phyloP scores from a whole-genome alignment of 1,140 invertebrate species.

The Trigoniulus corallinus region DNA sequence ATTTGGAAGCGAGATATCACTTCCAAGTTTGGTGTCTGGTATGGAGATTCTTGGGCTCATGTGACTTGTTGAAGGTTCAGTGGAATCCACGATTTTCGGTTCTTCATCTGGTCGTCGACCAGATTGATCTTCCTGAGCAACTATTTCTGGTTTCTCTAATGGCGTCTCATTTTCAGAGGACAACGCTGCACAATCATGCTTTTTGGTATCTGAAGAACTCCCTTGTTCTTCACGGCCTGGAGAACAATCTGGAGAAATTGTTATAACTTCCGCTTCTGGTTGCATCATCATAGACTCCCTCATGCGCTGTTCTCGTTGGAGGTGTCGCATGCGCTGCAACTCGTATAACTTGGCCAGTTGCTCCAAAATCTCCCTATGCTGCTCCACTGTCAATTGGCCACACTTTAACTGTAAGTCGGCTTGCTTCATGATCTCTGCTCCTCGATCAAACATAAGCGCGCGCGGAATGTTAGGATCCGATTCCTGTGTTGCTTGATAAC shows the following conservation, averaged over 20 bases:
- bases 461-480: background rate
- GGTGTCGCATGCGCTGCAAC: conserved; percentile 51
- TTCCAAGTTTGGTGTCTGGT: no score
- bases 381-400: conserved; percentile 53
- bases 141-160: background rate
- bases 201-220: conserved; percentile 1
- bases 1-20: no score
- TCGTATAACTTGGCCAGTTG: conserved; percentile 53
- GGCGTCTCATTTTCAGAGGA: background rate
- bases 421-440: conserved; percentile 46
- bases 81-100: background rate
- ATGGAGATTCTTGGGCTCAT: no score
- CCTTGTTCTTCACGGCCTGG: background rate
- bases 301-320: conserved; percentile 3
- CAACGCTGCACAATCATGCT: background rate
- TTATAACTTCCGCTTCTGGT: background rate
- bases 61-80: background rate
- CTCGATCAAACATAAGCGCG: conserved; percentile 2
- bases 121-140: background rate
- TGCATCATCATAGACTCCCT: background rate
- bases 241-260: background rate
- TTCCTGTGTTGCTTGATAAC: background rate
- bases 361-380: conserved; percentile 56
- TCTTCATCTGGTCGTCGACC: background rate
- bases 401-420: conserved; percentile 60